These are phyloP conservation scores for Prietella phreatophila DNA, from an alignment of 2,113 vertebrate species.

Conservation along the genomic window DNA sequence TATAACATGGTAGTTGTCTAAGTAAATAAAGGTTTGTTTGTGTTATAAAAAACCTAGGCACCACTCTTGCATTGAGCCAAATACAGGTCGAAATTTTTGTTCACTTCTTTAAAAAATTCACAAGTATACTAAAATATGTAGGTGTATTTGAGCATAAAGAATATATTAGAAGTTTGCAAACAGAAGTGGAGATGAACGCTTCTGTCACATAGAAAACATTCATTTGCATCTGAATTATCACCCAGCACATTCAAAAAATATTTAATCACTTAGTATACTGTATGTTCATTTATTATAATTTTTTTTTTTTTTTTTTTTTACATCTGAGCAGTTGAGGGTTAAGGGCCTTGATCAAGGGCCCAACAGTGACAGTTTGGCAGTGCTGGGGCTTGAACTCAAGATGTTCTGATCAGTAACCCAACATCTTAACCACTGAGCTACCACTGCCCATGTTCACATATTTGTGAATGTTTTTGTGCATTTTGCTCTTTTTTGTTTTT, in stretches of 20 bases:
- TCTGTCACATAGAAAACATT: background rate
- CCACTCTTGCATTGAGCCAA: background rate
- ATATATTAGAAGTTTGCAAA: background rate
- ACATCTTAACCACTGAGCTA: no score
- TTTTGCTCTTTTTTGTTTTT: no score
- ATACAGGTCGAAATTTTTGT: background rate
- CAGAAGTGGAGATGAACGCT: background rate
- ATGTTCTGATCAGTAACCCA: no score
- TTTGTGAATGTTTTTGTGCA: background rate
- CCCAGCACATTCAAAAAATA: background rate
- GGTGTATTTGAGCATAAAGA: background rate
- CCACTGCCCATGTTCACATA: background rate
- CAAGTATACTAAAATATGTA: background rate
- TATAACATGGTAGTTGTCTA: background rate
- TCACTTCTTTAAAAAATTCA: background rate
- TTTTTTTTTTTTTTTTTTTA: no score
- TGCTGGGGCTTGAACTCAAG: no score
- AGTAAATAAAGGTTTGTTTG: background rate
- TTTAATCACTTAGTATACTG: background rate
- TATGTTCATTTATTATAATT: background rate
- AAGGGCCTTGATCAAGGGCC: no score
- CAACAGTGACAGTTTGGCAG: no score
- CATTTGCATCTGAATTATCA: background rate
- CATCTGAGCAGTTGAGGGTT: no score
- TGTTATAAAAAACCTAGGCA: background rate